phyloP scores from a whole-genome alignment of 53 echinoderm and acorn worm species.

The Antedon mediterranea region DNA sequence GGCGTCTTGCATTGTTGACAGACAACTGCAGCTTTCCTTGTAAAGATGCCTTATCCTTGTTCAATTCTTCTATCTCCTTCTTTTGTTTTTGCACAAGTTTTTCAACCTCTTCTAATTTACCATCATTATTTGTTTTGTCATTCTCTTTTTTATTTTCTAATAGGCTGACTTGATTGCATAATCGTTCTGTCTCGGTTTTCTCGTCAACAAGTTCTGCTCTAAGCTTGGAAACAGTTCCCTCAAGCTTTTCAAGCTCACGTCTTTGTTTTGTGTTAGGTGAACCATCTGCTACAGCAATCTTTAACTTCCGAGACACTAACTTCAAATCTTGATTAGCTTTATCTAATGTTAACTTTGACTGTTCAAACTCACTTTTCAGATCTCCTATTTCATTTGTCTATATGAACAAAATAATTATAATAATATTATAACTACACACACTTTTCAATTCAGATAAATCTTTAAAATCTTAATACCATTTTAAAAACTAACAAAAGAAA shows the following conservation, averaged over 20 bases:
- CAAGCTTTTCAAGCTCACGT: slow-evolving; percentile 52
- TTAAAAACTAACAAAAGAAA: no score
- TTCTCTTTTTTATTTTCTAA: background rate
- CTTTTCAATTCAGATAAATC: background rate
- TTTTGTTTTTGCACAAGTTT: slow-evolving; percentile 16
- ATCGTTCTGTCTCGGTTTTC: slow-evolving; percentile 19
- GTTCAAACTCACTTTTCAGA: slow-evolving; percentile 44
- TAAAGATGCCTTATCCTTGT: slow-evolving; percentile 55
- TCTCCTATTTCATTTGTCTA: slow-evolving; percentile 47
- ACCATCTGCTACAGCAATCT: slow-evolving; percentile 15
- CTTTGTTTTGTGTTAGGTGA: background rate
- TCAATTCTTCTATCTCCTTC: slow-evolving; percentile 25
- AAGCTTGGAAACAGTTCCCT: slow-evolving; percentile 36
- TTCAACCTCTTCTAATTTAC: background rate
- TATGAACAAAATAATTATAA: slow-evolving; percentile 3
- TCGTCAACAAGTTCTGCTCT: slow-evolving; percentile 52
- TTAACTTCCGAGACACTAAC: slow-evolving; percentile 62
- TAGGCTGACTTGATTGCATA: background rate
- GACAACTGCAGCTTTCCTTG: slow-evolving; percentile 64
- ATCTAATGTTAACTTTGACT: slow-evolving; percentile 45
- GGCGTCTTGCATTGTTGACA: slow-evolving; percentile 57
- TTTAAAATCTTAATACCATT: no score
- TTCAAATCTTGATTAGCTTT: slow-evolving; percentile 56
- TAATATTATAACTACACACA: slow-evolving; percentile 1
- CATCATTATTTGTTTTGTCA: no score